Conservation (phyloP, 1,140 invertebrate genomes). For the Belonocnema kinseyi region DNA sequence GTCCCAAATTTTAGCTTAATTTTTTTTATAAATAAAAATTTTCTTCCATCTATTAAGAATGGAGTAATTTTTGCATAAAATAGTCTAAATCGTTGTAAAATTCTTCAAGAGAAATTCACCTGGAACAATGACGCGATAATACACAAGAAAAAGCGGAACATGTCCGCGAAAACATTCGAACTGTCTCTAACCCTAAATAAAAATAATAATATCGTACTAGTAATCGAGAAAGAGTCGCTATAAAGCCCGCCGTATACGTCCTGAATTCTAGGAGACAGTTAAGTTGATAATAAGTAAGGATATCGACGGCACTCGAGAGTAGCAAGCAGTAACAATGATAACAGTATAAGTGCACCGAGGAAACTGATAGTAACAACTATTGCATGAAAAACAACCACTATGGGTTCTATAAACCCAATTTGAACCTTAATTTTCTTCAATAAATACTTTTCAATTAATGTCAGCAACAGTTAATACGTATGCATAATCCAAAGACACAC, state of each 20-base stretch:
- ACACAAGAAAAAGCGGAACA: slow-evolving; percentile 14
- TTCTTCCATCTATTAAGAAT: background rate
- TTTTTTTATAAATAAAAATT: background rate
- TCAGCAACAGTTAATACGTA: no score
- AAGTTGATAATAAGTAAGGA: slow-evolving; percentile 44
- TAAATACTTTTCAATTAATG: no score
- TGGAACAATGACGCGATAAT: slow-evolving; percentile 22
- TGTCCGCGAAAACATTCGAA: slow-evolving; percentile 42
- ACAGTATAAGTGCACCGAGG: slow-evolving; percentile 34
- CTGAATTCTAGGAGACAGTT: slow-evolving; percentile 9
- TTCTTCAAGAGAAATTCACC: no score
- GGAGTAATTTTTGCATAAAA: no score
- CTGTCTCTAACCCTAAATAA: slow-evolving; percentile 45
- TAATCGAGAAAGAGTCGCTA: slow-evolving; percentile 42
- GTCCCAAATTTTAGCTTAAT: background rate
- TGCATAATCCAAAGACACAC: no score
- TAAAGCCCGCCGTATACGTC: background rate
- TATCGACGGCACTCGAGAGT: slow-evolving; percentile 46
- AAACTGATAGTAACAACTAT: slow-evolving; percentile 42
- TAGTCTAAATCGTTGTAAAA: no score
- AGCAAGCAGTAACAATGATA: slow-evolving; percentile 44
- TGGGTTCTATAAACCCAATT: background rate
- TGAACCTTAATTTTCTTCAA: background rate
- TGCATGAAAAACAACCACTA: slow-evolving; percentile 39
- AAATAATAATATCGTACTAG: slow-evolving; percentile 42